Evolutionary conservation across 2,797 vertebrate species (phyloP), one percentile per base, ranked within the genome.

Genomic region (Pipistrellus nathusii): DNA sequence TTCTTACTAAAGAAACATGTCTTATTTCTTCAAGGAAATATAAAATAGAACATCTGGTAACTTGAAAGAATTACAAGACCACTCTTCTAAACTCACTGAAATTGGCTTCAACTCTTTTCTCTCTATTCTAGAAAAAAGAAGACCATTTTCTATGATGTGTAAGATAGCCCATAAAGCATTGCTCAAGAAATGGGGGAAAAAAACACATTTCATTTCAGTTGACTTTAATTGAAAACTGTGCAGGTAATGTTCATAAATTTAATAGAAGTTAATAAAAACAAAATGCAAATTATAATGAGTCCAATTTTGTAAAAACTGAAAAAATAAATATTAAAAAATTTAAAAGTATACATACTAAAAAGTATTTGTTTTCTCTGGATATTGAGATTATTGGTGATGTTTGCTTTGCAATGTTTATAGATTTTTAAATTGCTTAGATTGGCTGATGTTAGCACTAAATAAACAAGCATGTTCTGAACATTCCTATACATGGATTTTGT

Each of bases 191-290:
- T 14, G 5, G 8, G 13, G 25, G 25, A 6, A 6, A 3, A 94
- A 94, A 41, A 41, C 38, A 48, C 13, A 44, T 41, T 93, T 82
- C 6, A 30, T 62, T 78, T 92, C 86, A 30, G 25, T 90, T 78
- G 23, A 86, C 90, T 55, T 90, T 85, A 90, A 76, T 44, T 69
- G 32, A 94, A 86, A 82, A 32, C 7, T 57, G 73, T 82, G 2
- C 35, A 87, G 72, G 44, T 90, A 84, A 78, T 91, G 8, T 62
- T 78, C 41, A 82, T 89, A 64, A 94, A 92, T 90, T 94, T 94
- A 85, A 51, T 71, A 71, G 51, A 72, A 59, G 17, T 75, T 57
- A 75, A 87, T 66, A 53, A 88, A 75, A 85, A 35, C 13, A 84
- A 81, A 93, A 55, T n/a, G 20, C 4, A 64, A 84, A 73, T 81